Base-by-base conservation (phyloP, 1,140 invertebrate genomes). In the Liolophura sinensis region DNA sequence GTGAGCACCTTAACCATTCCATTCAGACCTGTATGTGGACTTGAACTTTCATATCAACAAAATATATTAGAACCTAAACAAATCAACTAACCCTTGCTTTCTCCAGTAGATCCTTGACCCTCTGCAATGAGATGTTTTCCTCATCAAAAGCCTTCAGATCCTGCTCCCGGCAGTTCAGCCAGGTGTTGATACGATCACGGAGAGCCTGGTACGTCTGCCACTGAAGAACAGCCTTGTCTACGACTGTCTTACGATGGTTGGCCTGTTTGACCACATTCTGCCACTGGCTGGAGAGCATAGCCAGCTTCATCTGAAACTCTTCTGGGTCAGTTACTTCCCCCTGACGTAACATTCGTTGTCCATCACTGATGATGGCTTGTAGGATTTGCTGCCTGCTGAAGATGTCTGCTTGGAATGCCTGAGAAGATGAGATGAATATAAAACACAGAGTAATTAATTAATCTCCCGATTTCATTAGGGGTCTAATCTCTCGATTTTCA, bases 161-260 rank as follows among this genome's bases (percentile, higher is more conserved):
- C 25, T 89, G 87, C 77, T 96, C 93, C 55, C 92, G 88, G 51
- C 74, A 71, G 68, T 91, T 90, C 50, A 96, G 85, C 93, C 93
- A 96, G 9, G 87, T 82, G 14, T 92, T 83, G 6, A 96, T 80
- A 56, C 89, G 88, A 0, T 88, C 88, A 76, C 92, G 89, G 65
- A 92, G 89, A 56, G 87, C 84, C 74, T 91, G 89, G 80, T 95
- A 96, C 55, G 88, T 88, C 69, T 93, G 91, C 95, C 95, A 97
- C 0, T 89, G 87, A 1, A 87, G 84, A 7, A 96, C 88, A 56
- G 92, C 85, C 0, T 88, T 86, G 70, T 90, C 88, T 16, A 95
- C 82, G 52, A 83, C 89, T 51, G 87, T 86, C 74, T 95, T 92
- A 68, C 93, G 87, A 63, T 94, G 92, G 79, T 91, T 91, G 67